Conservation (phyloP, 2,888 invertebrate genomes). For the Lepidochrysops patricia region DNA sequence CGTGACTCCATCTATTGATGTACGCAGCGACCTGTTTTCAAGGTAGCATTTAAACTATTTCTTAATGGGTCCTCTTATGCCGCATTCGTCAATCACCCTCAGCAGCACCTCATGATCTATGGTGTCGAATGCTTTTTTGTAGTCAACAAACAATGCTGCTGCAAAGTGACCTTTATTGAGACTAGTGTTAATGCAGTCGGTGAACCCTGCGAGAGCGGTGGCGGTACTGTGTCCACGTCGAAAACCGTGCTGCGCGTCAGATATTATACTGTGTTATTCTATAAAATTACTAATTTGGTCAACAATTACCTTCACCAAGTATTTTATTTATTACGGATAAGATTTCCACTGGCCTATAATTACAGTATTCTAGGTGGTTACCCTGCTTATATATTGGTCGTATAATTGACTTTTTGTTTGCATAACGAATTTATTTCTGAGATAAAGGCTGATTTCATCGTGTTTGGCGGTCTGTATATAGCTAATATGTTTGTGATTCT, state of each 20-base stretch:
- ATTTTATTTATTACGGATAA: conserved; percentile 20
- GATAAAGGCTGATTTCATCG: too few species aligned
- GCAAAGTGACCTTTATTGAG: not conserved
- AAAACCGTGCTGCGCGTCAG: not conserved
- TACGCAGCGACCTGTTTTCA: not conserved
- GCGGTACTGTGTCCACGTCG: not conserved
- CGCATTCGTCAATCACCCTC: conserved; percentile 22
- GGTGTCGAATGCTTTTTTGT: not conserved
- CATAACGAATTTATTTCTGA: too few species aligned
- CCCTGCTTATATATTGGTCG: conserved; percentile 13
- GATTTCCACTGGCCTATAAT: conserved; percentile 20
- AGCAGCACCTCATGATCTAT: conserved; percentile 15
- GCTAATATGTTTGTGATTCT: too few species aligned
- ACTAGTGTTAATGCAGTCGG: not conserved
- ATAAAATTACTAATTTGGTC: not conserved
- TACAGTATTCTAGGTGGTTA: conserved; percentile 11
- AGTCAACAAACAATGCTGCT: conserved; percentile 12
- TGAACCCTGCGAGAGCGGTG: not conserved
- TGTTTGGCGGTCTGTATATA: too few species aligned
- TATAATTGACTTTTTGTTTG: not conserved
- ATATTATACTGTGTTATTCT: not conserved
- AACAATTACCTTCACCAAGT: conserved; percentile 17
- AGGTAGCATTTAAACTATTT: too few species aligned
- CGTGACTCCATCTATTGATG: not conserved
- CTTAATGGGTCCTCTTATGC: conserved; percentile 17